Evolutionary conservation across 2,113 vertebrate genomes (phyloP), one percentile per base, ranked within the genome.

Genomic region (Pterophyllum scalare): DNA sequence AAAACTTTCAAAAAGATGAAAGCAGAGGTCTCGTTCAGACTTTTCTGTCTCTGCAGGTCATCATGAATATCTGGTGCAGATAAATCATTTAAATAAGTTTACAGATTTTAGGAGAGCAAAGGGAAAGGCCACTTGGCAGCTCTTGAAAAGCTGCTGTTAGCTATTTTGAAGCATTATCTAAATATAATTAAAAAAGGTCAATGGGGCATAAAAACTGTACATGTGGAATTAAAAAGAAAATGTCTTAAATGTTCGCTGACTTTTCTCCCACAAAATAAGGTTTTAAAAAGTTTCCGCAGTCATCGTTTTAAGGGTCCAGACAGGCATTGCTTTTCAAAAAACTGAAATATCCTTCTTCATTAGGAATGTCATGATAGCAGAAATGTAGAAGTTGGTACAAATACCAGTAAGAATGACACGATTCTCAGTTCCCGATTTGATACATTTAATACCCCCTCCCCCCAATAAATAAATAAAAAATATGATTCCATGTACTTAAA

Each of bases 331-430:
- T 2, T 38, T 62, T 62, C n/a, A 7, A 15, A 13, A 46, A 14
- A 14, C 61, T 46, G 62, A 17, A 67, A 67, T 6, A 10, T 43
- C 43, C 7, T 24, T 43, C 62, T 65, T 43, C 0, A 65, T 65
- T 17, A 65, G 24, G 38, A 65, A 65, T 24, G 38, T 67, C 62
- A 11, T 11, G 14, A 67, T 67, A 10, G 3, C 62, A 67, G 62
- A 43, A 65, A 65, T 65, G 33, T 33, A 33, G 6, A 33, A 33
- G 33, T 33, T 33, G 33, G 33, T 5, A 7, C 33, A 33, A 33
- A 33, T 33, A 33, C 33, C 33, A 33, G 33, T 28, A 33, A 4
- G 12, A 43, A 43, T 43, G 4, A 3, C 12, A 46, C 0, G 8
- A 6, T 26, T 46, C 22, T 46, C 22, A 67, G 26, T 5, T 26